phyloP scores from a whole-genome alignment of 2,888 invertebrate species.

The Platypus cylindrus region DNA sequence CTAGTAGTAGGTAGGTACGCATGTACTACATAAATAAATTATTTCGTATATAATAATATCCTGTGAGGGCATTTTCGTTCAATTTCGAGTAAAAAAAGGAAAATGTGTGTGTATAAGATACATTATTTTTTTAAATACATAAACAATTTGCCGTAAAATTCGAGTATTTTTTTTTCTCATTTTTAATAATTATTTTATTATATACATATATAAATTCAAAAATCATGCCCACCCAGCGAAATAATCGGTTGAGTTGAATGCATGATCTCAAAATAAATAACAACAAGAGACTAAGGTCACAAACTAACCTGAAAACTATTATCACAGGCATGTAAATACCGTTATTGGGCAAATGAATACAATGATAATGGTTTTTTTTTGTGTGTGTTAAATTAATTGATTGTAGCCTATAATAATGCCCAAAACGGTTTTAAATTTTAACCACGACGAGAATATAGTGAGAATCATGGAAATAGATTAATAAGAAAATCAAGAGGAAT shows the following conservation, averaged over 20 bases:
- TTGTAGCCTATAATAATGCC: constrained; percentile 7
- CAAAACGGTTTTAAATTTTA: constrained; percentile 21
- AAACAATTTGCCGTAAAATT: constrained; percentile 36
- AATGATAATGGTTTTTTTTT: constrained; percentile 1
- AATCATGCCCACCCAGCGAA: constrained; percentile 31
- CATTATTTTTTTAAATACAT: constrained; percentile 34
- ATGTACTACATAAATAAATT: too few species aligned
- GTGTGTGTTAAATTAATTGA: too few species aligned
- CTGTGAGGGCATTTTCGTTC: too few species aligned
- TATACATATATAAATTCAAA: constrained; percentile 36
- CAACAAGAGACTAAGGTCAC: constrained; percentile 51
- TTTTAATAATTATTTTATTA: constrained; percentile 21
- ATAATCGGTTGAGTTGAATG: constrained; percentile 22
- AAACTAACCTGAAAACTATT: constrained; percentile 58
- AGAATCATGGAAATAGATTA: too few species aligned
- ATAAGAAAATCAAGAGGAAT: too few species aligned
- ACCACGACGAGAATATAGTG: too few species aligned
- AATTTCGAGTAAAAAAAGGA: too few species aligned
- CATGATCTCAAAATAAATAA: constrained; percentile 33
- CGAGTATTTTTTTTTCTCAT: constrained; percentile 29
- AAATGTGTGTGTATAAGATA: constrained; percentile 36
- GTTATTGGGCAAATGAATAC: constrained; percentile 18
- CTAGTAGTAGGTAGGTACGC: too few species aligned
- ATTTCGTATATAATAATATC: too few species aligned
- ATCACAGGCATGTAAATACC: constrained; percentile 53